Base-by-base conservation (phyloP, 1,140 invertebrate species). In the Sinonovacula constricta region DNA sequence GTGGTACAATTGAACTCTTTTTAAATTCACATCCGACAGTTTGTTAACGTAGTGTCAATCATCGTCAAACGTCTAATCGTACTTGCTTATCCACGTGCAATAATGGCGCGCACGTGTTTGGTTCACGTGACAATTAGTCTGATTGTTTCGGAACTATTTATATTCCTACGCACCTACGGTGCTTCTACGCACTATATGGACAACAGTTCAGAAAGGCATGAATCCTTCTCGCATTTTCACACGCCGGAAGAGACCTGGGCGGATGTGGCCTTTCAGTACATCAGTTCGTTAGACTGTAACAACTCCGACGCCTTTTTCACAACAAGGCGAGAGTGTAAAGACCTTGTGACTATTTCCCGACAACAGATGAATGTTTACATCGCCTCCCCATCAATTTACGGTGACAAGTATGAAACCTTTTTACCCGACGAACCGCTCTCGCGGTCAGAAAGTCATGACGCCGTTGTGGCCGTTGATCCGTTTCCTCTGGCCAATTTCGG, bases 401-500 rank as follows among this genome's bases (percentile, higher is more conserved):
- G 82, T 57, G 85, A 85, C 54, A 81, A 83, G 22, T 85, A 90
- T 34, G 51, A 80, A 10, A 88, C 90, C 4, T 85, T 90, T 10
- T 79, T 93, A 18, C 92, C 92, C 0, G 92, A 93, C 68, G 90
- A 90, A 31, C 86, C 78, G 4, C 83, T 89, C 28, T 74, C 81
- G 12, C 86, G 88, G 66, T 72, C 85, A 4, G 88, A 86, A 3
- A 57, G 79, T 15, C 92, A 92, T 78, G 90, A 92, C 69, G 89
- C 88, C 14, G 87, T 93, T 60, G 33, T 93, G 1, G 91, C 91
- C 10, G 71, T 93, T 5, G 92, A 93, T 81, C 92, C 92, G 0
- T 92, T 90, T 75, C 92, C 93, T 0, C 63, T 77, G 5, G 88
- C 90, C 12, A 91, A 90, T 77, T 92, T 93, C 79, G 93, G 92